Base-by-base conservation (phyloP, 2,797 vertebrate species). In the Sebastolobus alascanus region DNA sequence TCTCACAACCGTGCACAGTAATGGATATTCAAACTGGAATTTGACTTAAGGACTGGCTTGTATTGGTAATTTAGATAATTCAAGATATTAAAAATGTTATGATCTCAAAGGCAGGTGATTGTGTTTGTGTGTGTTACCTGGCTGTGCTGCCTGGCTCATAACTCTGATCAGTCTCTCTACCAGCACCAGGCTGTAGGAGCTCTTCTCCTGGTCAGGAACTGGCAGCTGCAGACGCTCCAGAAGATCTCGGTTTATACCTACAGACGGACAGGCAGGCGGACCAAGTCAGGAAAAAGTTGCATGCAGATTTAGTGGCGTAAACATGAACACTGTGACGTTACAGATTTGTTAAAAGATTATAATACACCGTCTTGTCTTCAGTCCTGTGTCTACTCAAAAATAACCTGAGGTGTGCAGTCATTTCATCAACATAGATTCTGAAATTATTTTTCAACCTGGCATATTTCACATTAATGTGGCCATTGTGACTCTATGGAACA, bases 171-270 rank as follows among this genome's bases (percentile, higher is more conserved):
- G 96, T 71, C 97, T 94, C 84, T 99, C 98, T 0, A 96, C 96
- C 66, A 99, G 95, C 2, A 98, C 97, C 29, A 97, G 96, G 77
- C 98, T 99, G 89, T 99, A 99, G 0, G 94, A 93, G 84, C 88
- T 96, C 87, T 94, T 97, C 91, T 97, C 97, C 68, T 96, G 93
- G 56, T 95, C 93, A 8, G 96, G 97, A 52, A 96, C 96, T 0
- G 97, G 97, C 73, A 99, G 90, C 89, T 99, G 98, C 82, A 99
- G 96, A 82, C 96, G 96, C 88, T 98, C 96, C 75, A 99, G 89
- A 18, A 99, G 97, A 67, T 95, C 95, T 2, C 95, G 87, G 91
- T 98, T 96, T 89, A 99, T 98, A 87, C 99, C 99, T 99, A 69
- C 20, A 83, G 10, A 59, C 6, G 50, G 9, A 64, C 27, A 33